Evolutionary conservation across 2,113 vertebrate species (phyloP), one percentile per base, ranked within the genome.

Genomic region (Pollimyrus isidori): DNA sequence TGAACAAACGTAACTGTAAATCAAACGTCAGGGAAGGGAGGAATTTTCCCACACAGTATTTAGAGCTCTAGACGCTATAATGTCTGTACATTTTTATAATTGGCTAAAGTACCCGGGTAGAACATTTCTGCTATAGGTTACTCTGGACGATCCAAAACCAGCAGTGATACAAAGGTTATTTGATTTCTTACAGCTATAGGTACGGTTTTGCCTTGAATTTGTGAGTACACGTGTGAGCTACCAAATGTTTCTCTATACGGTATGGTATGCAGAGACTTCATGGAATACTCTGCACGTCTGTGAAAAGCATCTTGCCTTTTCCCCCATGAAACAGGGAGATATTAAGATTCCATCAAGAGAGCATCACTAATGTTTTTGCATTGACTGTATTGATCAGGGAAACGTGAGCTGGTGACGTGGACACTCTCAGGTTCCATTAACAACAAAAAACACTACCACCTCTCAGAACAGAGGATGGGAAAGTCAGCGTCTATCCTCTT

Each of bases 311-410:
- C 73, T 80, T 42, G 73, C 73, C 5, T 19, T 39, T 19, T 0
- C 6, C 13, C 30, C 35, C 35, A 42, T 80, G 73, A 80, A 80
- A 80, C 39, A 19, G 30, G 73, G 73, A 15, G 73, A 21, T 13
- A 35, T 42, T 80, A 39, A 39, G 35, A 80, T 42, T 39, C 73
- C 73, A 42, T 42, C 73, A 80, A 42, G 30, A 80, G 73, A 80
- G 73, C 73, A 80, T 80, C 73, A 80, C 73, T 80, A 80, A 80
- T 80, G 73, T 42, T 39, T 80, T 42, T 42, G 35, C 73, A 80
- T 80, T 42, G 73, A 80, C 39, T 80, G 73, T 80, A 80, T 80
- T 80, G 73, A 80, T 80, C 73, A 80, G 35, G 73, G 73, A 80
- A 80, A 80, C 35, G 73, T 39, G 73, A 80, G 13, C 30, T 80